Conservation (phyloP, 2,888 invertebrate genomes). For the Ophion slaviceki region DNA sequence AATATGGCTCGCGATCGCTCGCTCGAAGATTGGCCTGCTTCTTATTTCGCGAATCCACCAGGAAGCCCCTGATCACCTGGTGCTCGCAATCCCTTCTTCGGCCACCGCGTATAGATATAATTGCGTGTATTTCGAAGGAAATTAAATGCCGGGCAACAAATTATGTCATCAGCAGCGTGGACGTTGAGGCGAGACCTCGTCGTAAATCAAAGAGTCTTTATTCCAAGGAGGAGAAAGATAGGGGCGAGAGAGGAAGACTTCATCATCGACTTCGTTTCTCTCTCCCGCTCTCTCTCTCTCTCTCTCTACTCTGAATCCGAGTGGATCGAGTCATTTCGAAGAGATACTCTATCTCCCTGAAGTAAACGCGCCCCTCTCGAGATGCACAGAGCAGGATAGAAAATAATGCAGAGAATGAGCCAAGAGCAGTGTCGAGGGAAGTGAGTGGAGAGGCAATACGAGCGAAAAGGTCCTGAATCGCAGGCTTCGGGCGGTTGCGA, state of each 20-base stretch:
- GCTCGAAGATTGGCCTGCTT: conserved; percentile 16
- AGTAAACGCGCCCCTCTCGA: conserved; percentile 42
- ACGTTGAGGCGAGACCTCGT: conserved; percentile 58
- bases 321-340: conserved; percentile 63
- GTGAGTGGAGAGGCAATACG: conserved; percentile 16
- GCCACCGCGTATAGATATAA: neutral
- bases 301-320: conserved; percentile 59
- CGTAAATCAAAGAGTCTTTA: conserved; percentile 76
- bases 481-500: conserved; percentile 26
- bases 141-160: conserved; percentile 76
- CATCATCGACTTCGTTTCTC: neutral
- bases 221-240: conserved; percentile 27
- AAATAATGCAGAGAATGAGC: conserved; percentile 33
- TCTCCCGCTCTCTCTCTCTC: conserved; percentile 5
- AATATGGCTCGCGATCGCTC: conserved; percentile 52
- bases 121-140: conserved; percentile 66
- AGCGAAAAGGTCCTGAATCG: conserved; percentile 41
- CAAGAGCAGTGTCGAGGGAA: conserved; percentile 11
- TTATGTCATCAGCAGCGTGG: conserved; percentile 64
- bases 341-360: conserved; percentile 60
- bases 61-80: conserved; percentile 9
- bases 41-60: neutral
- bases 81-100: neutral
- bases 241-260: conserved; percentile 9
- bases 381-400: conserved; percentile 35